phyloP scores from a whole-genome alignment of 53 echinoderm and acorn worm species.

The Zoroaster sp. region DNA sequence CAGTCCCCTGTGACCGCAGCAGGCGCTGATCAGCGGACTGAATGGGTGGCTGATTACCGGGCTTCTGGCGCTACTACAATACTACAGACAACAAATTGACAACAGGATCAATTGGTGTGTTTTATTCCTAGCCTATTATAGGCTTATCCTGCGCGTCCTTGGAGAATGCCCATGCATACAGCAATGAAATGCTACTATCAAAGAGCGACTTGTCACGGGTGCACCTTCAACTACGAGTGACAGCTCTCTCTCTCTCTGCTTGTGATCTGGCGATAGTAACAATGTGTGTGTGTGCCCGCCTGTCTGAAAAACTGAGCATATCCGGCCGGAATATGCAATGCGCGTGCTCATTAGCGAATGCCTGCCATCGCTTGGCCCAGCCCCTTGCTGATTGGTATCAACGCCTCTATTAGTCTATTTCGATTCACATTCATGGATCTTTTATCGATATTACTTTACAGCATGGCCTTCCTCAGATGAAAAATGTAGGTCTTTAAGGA shows the following conservation, averaged over 20 bases:
- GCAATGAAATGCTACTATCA: background rate
- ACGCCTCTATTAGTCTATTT: background rate
- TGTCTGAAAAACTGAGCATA: background rate
- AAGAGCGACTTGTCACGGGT: background rate
- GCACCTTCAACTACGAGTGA: background rate
- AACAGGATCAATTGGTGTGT: background rate
- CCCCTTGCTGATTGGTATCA: background rate
- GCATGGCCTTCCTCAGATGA: too few species aligned
- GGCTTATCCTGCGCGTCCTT: background rate
- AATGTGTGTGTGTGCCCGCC: background rate
- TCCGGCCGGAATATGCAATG: background rate
- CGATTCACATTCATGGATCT: background rate
- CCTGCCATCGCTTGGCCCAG: background rate
- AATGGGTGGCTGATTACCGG: too few species aligned
- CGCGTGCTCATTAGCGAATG: constrained; percentile 10
- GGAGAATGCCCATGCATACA: background rate
- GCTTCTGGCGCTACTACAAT: background rate
- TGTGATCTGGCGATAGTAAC: background rate
- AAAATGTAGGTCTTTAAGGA: too few species aligned
- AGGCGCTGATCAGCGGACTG: too few species aligned
- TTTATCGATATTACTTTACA: background rate
- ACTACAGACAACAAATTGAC: background rate
- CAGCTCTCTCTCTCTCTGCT: background rate
- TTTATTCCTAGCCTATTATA: background rate
- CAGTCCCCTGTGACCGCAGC: too few species aligned